A percentile compares a stretch with the other conserved stretches of the same genome.
Evolutionary conservation across 1,140 invertebrate species (phyloP).

Genomic region (Zophobas atratus): DNA sequence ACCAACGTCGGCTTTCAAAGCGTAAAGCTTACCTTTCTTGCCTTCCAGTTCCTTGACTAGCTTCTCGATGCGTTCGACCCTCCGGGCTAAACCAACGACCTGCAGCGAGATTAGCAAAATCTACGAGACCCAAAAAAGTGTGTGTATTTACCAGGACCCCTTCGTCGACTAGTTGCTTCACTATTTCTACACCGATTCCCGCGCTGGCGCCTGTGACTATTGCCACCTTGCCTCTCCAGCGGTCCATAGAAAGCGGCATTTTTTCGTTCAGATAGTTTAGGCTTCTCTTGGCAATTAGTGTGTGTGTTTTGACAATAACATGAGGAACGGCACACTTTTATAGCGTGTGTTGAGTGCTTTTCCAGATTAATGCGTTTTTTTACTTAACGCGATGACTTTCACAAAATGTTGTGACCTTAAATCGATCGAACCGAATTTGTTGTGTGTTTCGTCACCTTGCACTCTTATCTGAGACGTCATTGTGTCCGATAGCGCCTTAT

Average conservation of each 20-base stretch:
- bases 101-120: neutral
- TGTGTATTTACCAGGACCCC: neutral
- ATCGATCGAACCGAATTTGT: neutral
- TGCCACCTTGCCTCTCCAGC: neutral
- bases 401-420: too few species aligned
- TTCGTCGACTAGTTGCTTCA: neutral
- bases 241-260: neutral
- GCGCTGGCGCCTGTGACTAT: slow-evolving; percentile 1
- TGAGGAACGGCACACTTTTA: too few species aligned
- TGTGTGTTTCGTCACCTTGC: neutral
- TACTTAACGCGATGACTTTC: neutral
- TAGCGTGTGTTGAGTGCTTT: too few species aligned
- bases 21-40: slow-evolving; percentile 68
- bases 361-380: neutral
- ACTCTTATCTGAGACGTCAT: neutral
- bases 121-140: neutral
- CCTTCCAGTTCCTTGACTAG: slow-evolving; percentile 48
- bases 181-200: neutral
- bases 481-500: too few species aligned
- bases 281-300: too few species aligned
- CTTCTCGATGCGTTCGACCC: slow-evolving; percentile 73
- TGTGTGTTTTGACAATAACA: too few species aligned
- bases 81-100: slow-evolving; percentile 81
- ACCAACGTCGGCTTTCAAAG: slow-evolving; percentile 76
- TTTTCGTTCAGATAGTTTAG: neutral